Conservation (phyloP, 1,140 invertebrate species). For the Hypothenemus hampei region DNA sequence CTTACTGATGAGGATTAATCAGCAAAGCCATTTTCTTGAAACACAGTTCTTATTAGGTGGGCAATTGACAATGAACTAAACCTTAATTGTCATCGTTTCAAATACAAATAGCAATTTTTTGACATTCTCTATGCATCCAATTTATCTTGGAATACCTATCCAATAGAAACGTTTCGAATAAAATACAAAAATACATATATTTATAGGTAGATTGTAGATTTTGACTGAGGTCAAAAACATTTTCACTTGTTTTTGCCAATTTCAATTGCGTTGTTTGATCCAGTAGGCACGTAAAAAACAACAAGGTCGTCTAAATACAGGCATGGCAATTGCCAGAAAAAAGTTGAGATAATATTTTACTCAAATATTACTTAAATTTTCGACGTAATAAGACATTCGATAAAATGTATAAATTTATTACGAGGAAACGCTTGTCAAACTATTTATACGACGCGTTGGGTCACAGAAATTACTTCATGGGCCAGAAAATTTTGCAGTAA, state of each 20-base stretch:
- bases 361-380: neutral
- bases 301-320: neutral
- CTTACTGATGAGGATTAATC: neutral
- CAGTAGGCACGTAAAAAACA: neutral
- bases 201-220: neutral
- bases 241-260: slow-evolving; percentile 1
- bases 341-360: neutral
- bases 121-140: neutral
- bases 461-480: neutral
- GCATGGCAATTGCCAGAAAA: neutral
- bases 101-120: neutral
- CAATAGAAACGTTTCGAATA: neutral
- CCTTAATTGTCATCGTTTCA: neutral
- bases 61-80: neutral
- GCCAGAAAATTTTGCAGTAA: neutral
- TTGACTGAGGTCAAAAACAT: neutral
- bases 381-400: neutral
- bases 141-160: neutral
- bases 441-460: neutral
- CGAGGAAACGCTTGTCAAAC: neutral
- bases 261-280: neutral
- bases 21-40: neutral
- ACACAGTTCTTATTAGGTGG: neutral
- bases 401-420: neutral
- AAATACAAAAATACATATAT: neutral